Percentiles rank a stretch among this genome's conserved stretches.
Evolutionary conservation across 1,140 invertebrate species (phyloP).

Genomic region (Batillaria attramentaria): DNA sequence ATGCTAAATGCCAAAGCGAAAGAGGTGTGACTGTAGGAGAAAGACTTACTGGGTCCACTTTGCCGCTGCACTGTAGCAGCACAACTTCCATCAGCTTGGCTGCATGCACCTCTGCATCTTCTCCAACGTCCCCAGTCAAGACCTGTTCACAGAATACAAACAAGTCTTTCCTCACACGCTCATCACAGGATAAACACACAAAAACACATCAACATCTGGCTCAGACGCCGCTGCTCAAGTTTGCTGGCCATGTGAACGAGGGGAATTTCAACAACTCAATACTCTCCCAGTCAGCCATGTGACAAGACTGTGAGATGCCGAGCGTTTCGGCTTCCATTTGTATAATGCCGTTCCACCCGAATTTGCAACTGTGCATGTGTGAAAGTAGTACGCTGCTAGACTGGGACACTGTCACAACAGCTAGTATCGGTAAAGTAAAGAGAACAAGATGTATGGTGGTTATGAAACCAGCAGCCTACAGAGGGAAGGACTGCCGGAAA

Average conservation of each 20-base stretch:
- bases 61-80: conserved; percentile 88
- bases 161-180: too few species aligned
- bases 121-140: conserved; percentile 85
- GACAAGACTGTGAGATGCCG: too few species aligned
- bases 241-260: not conserved
- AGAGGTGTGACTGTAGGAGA: not conserved
- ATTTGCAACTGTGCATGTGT: too few species aligned
- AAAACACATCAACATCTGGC: not conserved
- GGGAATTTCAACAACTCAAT: too few species aligned
- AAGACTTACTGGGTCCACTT: conserved; percentile 77
- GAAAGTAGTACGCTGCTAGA: too few species aligned
- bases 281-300: too few species aligned
- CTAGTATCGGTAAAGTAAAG: too few species aligned
- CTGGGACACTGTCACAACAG: too few species aligned
- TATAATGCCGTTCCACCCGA: too few species aligned
- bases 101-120: conserved; percentile 97
- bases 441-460: conserved; percentile 15
- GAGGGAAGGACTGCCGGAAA: not conserved
- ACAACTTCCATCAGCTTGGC: conserved; percentile 98
- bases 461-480: conserved; percentile 4
- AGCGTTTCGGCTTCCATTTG: too few species aligned
- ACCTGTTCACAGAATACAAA: conserved; percentile 75
- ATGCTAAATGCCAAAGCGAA: not conserved
- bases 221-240: not conserved
- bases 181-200: not conserved